Evolutionary conservation across 1,140 invertebrate species (phyloP), one percentile per base, ranked within the genome.

Genomic region (Gryllus bimaculatus): DNA sequence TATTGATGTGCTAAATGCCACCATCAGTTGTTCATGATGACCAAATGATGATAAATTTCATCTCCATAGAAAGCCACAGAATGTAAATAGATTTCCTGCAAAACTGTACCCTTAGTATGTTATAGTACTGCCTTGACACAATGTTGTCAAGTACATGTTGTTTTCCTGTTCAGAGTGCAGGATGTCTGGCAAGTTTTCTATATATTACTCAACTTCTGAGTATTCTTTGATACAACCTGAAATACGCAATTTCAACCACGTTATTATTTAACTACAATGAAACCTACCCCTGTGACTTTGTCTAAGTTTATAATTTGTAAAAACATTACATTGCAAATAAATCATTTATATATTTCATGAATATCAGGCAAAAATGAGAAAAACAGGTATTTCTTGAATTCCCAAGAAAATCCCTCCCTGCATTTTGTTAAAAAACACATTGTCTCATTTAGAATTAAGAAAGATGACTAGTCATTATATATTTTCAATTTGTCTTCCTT

Each of bases 401-500:
- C 26, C 26, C 26, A 39, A 39, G 26, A 39, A 39, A 39, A 39
- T 39, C 26, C 26, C 26, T 39, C 26, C 26, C 26, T 77, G 20
- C 10, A 48, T n/a, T 15, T 48, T 77, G 20, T 48, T 48, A 18
- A 77, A 10, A 47, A 5, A 39, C 75, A 47, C 48, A 26, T 47
- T 76, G n/a, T 48, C 12, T 48, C 20, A 77, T 48, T 48, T 49
- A 77, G 48, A 48, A 76, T 48, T 78, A 78, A 48, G n/a, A 49
- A 20, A 18, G 78, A 47, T n/a, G 47, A 78, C 78, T 78, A 78
- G 78, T 78, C 78, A 73, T 78, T n/a, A 78, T 78, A 26, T 78
- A 78, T 66, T 78, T 78, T 78, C n/a, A 49, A 78, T 78, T 78
- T 20, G 78, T 78, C 78, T 78, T 78, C 78, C 78, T 78, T 78